Percentiles rank a stretch among this genome's conserved stretches.
Evolutionary conservation across 1,140 invertebrate species (phyloP).

Genomic region (Rhagoletis zephyria): DNA sequence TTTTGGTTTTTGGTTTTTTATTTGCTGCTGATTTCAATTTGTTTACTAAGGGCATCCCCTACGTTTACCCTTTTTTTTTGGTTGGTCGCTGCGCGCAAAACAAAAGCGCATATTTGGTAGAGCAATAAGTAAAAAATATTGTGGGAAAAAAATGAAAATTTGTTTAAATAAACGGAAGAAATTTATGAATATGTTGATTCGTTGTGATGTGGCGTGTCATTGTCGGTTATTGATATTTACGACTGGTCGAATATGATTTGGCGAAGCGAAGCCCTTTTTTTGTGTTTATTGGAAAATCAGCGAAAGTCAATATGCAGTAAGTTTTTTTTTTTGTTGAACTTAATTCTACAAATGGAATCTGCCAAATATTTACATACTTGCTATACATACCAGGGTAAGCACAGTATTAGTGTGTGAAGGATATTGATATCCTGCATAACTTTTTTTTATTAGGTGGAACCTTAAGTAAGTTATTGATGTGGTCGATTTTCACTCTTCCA

Average conservation of each 20-base stretch:
- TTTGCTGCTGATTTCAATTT: constrained; percentile 47
- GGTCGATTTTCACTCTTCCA: too few species aligned
- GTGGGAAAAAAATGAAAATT: constrained; percentile 13
- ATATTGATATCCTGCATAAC: too few species aligned
- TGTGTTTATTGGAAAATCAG: background rate
- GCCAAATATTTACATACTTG: too few species aligned
- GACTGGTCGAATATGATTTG: constrained; percentile 41
- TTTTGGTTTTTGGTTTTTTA: constrained; percentile 1
- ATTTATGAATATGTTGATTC: constrained; percentile 53
- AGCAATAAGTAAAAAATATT: constrained; percentile 25
- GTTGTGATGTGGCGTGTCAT: constrained; percentile 48
- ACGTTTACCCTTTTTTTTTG: constrained; percentile 12
- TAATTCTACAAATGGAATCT: background rate
- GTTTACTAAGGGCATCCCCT: background rate
- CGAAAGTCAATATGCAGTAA: constrained; percentile 17
- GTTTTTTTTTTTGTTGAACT: background rate
- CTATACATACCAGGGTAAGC: too few species aligned
- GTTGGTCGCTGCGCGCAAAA: background rate
- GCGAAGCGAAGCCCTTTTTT: background rate
- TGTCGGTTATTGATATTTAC: constrained; percentile 51
- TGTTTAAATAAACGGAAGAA: constrained; percentile 46
- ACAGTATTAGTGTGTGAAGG: too few species aligned
- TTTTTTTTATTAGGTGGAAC: too few species aligned
- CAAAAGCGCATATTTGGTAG: background rate
- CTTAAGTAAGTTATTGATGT: too few species aligned